Base-by-base conservation (phyloP, 2,888 invertebrate species). In the Notocelia uddmanniana region DNA sequence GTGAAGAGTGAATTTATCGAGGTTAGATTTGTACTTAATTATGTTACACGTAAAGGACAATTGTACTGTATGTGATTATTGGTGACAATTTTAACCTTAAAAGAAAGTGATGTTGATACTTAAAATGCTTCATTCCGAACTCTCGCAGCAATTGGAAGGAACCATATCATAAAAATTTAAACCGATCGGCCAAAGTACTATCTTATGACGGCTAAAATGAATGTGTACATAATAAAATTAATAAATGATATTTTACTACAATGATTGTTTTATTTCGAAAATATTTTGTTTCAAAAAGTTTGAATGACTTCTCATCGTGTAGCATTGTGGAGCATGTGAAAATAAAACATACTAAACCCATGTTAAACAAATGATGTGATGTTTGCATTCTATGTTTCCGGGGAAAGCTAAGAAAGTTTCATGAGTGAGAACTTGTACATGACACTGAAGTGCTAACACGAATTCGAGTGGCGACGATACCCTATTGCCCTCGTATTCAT, bases 241-340 rank as follows among this genome's bases (percentile, higher is more conserved):
- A 72, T 72, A 71, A 66, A 71, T 60, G 19, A 72, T 72, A 72
- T 72, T 72, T 72, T 72, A 50, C 72, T 72, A 72, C 54, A 68
- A 9, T 11, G 11, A 11, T 23, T 62, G 45, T 72, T 72, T 72
- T 11, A 72, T 67, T 71, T 71, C 5, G 0, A 45, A 34, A 54
- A 37, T 41, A 41, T 55, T 52, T 45, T 45, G n/a, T 45, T 45
- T 45, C 1, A 45, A 45, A 45, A 1, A 13, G 41, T 45, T n/a
- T 45, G n/a, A n/a, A 45, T 45, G 41, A 41, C 31, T 31, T 5
- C 2, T 26, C 5, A 26, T 3, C 26, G 26, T 26, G 5, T 3
- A 26, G 2, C 2, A 26, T 26, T 2, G 26, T 26, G 26, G 26
- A 31, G 31, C 31, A 31, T 5, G 8, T 31, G 31, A 6, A 31